Evolutionary conservation across 2,888 invertebrate genomes (phyloP).

Genomic region (Dicycla oo): DNA sequence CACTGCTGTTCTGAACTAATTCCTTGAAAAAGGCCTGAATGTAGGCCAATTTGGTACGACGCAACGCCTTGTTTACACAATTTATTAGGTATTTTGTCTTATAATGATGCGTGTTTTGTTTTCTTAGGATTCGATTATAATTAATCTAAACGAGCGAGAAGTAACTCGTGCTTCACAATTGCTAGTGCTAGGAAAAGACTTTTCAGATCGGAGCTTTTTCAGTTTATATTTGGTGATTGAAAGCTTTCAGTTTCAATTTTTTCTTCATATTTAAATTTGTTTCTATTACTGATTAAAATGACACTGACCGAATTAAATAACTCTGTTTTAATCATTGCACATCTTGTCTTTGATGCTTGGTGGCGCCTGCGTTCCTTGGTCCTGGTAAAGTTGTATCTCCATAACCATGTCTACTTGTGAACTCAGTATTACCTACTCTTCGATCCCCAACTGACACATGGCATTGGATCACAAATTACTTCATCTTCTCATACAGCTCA

Average conservation of each 20-base stretch:
- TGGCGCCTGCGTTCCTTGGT: neutral
- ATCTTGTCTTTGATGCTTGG: neutral
- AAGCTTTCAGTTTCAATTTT: neutral
- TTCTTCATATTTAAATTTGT: neutral
- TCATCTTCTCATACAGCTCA: too few relatives aligned
- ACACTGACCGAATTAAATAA: neutral
- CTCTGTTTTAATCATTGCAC: neutral
- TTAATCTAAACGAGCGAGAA: neutral
- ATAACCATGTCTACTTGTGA: neutral
- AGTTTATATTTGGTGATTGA: neutral
- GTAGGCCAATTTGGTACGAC: conserved; percentile 39
- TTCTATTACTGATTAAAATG: neutral
- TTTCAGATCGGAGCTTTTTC: neutral
- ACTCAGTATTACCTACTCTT: neutral
- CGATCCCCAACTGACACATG: neutral
- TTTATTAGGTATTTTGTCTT: neutral
- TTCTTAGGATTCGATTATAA: neutral
- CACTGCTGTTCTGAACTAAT: conserved; percentile 38
- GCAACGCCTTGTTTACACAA: conserved; percentile 22
- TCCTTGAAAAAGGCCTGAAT: conserved; percentile 41
- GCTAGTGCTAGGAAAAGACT: neutral
- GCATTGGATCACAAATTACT: neutral
- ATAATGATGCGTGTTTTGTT: conserved; percentile 2
- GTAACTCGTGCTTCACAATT: neutral
- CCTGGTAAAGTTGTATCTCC: neutral